These are phyloP conservation scores for Yoshiicerus persimilis DNA, from an alignment of 1,140 invertebrate species.

Conservation along the genomic window DNA sequence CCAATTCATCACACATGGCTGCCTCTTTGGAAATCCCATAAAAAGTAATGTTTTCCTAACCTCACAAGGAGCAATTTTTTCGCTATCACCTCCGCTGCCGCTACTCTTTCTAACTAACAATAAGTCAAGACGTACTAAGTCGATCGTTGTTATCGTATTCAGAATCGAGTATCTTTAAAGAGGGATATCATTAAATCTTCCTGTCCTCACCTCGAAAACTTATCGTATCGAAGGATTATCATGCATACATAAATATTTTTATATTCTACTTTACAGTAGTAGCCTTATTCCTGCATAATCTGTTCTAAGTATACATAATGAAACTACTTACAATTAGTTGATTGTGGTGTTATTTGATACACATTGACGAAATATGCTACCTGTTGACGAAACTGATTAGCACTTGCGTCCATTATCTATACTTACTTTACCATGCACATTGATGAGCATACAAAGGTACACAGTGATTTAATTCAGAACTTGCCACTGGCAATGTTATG, in stretches of 20 bases:
- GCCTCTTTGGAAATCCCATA: constrained; percentile 37
- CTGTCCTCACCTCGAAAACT: neutral
- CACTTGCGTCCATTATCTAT: neutral
- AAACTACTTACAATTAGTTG: neutral
- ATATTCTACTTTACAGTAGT: neutral
- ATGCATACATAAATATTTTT: neutral
- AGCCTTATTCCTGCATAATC: neutral
- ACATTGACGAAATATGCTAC: neutral
- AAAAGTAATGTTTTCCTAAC: constrained; percentile 46
- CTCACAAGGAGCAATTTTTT: constrained; percentile 41
- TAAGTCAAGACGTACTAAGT: constrained; percentile 7
- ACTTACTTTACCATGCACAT: neutral
- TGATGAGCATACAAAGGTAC: neutral
- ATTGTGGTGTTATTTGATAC: neutral
- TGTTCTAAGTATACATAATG: neutral
- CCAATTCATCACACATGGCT: constrained; percentile 49
- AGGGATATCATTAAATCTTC: neutral
- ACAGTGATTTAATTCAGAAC: neutral
- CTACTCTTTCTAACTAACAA: constrained; percentile 5
- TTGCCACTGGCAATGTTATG: neutral
- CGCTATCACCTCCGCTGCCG: constrained; percentile 23
- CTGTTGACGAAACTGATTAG: constrained; percentile 15
- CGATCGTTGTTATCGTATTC: neutral
- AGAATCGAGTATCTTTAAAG: neutral
- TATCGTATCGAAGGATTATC: neutral